Evolutionary conservation across 2,797 vertebrate species (phyloP), one percentile per base, ranked within the genome.

Genomic region (Danio choprae): DNA sequence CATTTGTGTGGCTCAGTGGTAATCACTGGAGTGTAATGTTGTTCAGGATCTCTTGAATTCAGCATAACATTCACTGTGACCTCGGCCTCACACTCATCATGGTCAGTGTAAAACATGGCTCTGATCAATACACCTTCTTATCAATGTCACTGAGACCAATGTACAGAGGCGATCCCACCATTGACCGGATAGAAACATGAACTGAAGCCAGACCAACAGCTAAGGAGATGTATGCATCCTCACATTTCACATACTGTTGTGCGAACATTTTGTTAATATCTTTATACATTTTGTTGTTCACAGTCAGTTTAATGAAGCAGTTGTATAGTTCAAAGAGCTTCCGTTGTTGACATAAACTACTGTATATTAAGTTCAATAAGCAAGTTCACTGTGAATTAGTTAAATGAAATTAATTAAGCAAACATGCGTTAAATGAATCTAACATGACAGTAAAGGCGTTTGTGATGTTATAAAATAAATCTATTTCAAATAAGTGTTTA

Each of bases 11-110:
- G 4, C 10, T 58, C 29, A 73, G 18, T 62, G 60, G 60, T 60
- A 75, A 74, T 83, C 74, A 74, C 59, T 74, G 56, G 63, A 74
- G 64, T 46, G 51, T 38, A 71, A 64, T 58, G 59, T 77, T 70
- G 22, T 79, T 51, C 20, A 78, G 20, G 69, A 44, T 75, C 63
- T 62, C 62, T 15, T 74, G 65, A 55, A 74, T 53, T 70, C 38
- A 10, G 62, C 50, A 46, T 60, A 51, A 9, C 53, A 48, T 65
- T 72, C 36, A 53, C 18, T 15, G 29, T 79, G 55, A 60, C 75
- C 75, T 86, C 29, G 60, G 16, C 62, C 58, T 18, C 20, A 20
- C 71, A 46, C 56, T 62, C 43, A 77, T 74, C 29, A 60, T n/a
- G 38, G 59, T 18, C 51, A 12, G 15, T 70, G 46, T 43, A 72